phyloP scores from a whole-genome alignment of 37 sponge, comb jelly and placozoan species.

The Dysidea cf. avara region DNA sequence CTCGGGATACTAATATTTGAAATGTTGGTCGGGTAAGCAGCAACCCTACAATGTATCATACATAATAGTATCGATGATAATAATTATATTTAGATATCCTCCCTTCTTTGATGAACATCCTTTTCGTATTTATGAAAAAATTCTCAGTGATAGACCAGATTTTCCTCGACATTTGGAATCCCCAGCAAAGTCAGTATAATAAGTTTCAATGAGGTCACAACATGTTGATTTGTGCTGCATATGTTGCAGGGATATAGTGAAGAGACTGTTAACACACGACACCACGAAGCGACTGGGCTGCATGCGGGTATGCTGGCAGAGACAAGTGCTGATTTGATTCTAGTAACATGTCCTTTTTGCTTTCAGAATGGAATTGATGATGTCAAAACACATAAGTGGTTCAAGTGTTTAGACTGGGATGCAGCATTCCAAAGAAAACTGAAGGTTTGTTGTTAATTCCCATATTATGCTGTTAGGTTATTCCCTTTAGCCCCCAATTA shows the following conservation, averaged over 20 bases:
- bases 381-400: conserved; percentile 92
- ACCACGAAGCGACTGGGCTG: conserved; percentile 80
- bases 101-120: conserved; percentile 97
- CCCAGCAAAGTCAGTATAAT: conserved; percentile 33
- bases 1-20: conserved; percentile 92
- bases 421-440: conserved; percentile 71
- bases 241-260: conserved; percentile 81
- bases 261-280: conserved; percentile 74
- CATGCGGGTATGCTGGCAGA: conserved; percentile 84
- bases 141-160: conserved; percentile 81
- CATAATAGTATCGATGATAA: no score
- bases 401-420: conserved; percentile 87
- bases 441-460: conserved; percentile 27
- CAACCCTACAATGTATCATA: not conserved
- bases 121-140: conserved; percentile 92
- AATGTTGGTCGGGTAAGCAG: conserved; percentile 95
- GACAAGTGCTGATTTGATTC: no score
- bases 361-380: conserved; percentile 82
- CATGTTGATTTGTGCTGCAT: conserved; percentile 4
- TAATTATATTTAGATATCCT: conserved; percentile 93
- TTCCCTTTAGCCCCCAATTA: conserved; percentile 69
- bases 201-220: no score
- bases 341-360: no score
- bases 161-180: conserved; percentile 74
- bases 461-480: not conserved